Conservation (phyloP, 2,113 vertebrate genomes). For the Syrrhaptes paradoxus region DNA sequence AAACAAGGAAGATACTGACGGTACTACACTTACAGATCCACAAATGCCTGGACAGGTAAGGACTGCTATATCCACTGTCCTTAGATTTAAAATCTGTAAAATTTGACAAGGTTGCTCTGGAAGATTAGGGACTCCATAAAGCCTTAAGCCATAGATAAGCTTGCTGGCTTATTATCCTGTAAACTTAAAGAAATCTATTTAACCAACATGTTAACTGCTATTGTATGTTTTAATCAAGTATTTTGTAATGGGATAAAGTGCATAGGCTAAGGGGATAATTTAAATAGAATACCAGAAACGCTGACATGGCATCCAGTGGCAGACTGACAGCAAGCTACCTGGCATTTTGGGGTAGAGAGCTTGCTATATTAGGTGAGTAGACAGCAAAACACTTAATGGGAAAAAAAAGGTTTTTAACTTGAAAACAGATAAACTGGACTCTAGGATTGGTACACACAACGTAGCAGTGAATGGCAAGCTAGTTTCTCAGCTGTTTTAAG, state of each 20-base stretch:
- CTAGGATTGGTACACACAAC: not conserved
- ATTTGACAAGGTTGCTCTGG: not conserved
- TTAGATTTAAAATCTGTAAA: not conserved
- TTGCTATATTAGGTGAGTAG: not conserved
- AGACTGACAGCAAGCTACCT: not conserved
- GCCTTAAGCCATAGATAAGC: not conserved
- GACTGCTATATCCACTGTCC: not conserved
- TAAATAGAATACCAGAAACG: not conserved
- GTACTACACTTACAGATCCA: slow-evolving; percentile 55
- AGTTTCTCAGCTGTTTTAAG: not conserved
- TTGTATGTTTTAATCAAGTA: not conserved
- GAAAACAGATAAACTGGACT: not conserved
- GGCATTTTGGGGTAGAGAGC: not conserved
- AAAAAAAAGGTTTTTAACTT: not conserved
- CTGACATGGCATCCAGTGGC: not conserved
- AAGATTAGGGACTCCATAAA: not conserved
- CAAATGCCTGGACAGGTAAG: slow-evolving; percentile 84
- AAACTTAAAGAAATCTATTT: not conserved
- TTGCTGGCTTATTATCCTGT: not conserved
- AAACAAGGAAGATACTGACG: slow-evolving; percentile 63
- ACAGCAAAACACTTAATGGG: not conserved
- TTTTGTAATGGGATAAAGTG: not conserved
- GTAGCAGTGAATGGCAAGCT: not conserved
- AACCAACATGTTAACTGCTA: not conserved
- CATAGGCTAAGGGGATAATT: not conserved